Base-by-base conservation (phyloP, 2,113 vertebrate genomes). In the Pipa parva region DNA sequence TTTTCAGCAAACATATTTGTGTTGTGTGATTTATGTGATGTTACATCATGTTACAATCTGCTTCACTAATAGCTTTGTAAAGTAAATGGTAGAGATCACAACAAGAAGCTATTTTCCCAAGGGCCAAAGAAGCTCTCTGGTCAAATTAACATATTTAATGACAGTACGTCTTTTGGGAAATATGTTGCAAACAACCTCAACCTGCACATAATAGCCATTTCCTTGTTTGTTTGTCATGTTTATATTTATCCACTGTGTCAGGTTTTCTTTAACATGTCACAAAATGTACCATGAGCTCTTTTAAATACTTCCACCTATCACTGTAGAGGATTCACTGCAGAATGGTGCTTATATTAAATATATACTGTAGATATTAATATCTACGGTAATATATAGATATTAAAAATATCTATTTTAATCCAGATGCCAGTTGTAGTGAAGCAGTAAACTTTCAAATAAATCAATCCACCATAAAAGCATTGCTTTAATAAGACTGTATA, bases 121-220 rank as follows among this genome's bases (percentile, higher is more conserved):
- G 73, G 73, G 75, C 25, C 39, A 24, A 24, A 45, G 9, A 17
- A 26, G 20, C 60, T 64, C 31, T 76, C 71, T 75, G 70, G 63
- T 67, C n/a, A 50, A 67, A 64, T 52, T 60, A 63, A 73, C 73
- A 63, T 48, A 62, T 26, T 77, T 75, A 75, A 78, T 58, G 70
- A 63, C n/a, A 1, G 8, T 22, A 18, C 33, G 33, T 15, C 73
- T 49, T 68, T 26, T 7, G 72, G 67, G 74, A 61, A 21, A 48
- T 21, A 52, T 37, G 39, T 31, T 28, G 18, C 29, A 42, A 39
- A 0, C 5, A 55, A 52, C 56, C 55, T 42, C 39, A n/a, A n/a
- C 3, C 24, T 18, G 31, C 46, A 52, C 31, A 42, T 33, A 42
- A 42, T 52, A 37, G 42, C 31, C 29, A 36, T 27, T 54, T 59